Conservation (phyloP, 2,888 invertebrate species). For the Germaria angustata region DNA sequence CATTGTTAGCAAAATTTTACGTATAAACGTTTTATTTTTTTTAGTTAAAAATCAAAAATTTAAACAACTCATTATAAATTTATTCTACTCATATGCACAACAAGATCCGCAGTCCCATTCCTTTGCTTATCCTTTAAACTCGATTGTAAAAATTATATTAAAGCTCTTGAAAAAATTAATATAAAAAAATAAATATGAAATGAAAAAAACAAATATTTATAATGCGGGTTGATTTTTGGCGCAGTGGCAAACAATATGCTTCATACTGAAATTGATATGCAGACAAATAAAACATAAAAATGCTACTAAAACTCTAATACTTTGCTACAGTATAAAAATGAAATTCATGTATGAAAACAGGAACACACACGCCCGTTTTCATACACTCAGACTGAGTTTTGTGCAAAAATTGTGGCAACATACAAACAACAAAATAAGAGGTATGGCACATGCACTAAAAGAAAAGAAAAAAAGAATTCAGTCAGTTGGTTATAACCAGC, state of each 20-base stretch:
- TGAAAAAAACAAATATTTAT: constrained; percentile 36
- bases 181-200: constrained; percentile 34
- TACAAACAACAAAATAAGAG: constrained; percentile 1
- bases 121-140: not conserved
- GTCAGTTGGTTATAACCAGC: not conserved
- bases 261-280: constrained; percentile 9
- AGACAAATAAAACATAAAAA: constrained; percentile 40
- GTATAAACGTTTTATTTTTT: not conserved
- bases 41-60: not conserved
- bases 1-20: not conserved
- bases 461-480: not conserved
- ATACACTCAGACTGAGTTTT: not conserved
- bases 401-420: not conserved
- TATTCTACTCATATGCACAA: no score
- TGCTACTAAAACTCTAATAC: constrained; percentile 20
- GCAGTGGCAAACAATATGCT: constrained; percentile 54
- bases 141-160: constrained; percentile 35
- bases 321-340: constrained; percentile 2
- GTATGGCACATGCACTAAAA: not conserved
- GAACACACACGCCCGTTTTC: not conserved
- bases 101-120: not conserved
- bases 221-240: constrained; percentile 65
- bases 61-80: no score
- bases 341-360: not conserved
- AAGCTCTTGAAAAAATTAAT: constrained; percentile 3